phyloP scores from a whole-genome alignment of 1,140 invertebrate genomes.

The Neotoxoptera formosana region DNA sequence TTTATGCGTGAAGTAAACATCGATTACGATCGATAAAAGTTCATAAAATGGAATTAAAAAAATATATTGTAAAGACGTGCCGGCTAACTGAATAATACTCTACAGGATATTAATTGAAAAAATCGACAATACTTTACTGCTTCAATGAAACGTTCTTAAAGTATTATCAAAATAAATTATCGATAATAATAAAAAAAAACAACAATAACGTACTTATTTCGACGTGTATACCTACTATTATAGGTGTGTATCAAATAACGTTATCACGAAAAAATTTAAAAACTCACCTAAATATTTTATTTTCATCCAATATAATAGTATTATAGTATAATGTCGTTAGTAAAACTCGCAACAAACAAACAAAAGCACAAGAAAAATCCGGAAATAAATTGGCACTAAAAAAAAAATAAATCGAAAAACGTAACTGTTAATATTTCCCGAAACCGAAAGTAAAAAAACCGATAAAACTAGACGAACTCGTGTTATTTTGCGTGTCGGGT shows the following conservation, averaged over 20 bases:
- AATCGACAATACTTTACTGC: background rate
- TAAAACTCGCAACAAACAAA: background rate
- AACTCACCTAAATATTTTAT: background rate
- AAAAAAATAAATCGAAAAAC: background rate
- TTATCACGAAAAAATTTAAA: background rate
- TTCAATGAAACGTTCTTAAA: background rate
- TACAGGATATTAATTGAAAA: background rate
- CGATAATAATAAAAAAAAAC: no score
- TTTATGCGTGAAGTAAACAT: background rate
- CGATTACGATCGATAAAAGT: background rate
- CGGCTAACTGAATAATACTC: background rate
- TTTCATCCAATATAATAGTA: background rate
- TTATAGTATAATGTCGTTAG: background rate
- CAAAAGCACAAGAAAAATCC: background rate
- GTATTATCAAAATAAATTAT: background rate
- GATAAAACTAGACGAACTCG: constrained; percentile 48
- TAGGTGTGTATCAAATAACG: background rate
- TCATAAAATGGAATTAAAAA: background rate
- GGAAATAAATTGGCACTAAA: background rate
- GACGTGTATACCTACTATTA: background rate
- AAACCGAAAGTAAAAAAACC: constrained; percentile 16
- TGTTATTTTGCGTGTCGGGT: constrained; percentile 54
- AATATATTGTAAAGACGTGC: background rate
- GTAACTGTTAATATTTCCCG: background rate
- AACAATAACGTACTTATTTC: background rate